phyloP scores from a whole-genome alignment of 2,113 vertebrate genomes.

The Scalopus aquaticus region DNA sequence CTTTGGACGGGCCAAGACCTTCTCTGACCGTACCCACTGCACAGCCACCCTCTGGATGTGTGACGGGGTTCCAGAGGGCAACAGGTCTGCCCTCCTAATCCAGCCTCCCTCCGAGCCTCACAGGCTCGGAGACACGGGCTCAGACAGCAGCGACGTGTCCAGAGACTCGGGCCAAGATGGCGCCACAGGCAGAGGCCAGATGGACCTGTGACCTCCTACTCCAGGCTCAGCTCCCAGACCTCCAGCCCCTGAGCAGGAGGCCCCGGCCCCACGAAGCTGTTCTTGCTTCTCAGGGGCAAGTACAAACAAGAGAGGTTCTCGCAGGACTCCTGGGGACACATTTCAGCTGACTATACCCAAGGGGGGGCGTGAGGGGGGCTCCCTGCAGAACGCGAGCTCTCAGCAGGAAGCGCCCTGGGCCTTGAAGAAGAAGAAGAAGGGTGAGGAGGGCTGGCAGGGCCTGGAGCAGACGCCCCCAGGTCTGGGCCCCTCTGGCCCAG shows the following conservation, averaged over 20 bases:
- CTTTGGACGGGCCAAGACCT: background rate
- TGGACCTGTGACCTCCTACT: background rate
- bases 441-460: fast-evolving
- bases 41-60: background rate
- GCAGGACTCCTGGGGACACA: background rate
- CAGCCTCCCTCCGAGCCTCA: background rate
- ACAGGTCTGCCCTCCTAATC: background rate
- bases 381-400: background rate
- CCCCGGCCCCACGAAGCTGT: background rate
- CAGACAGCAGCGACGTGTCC: background rate
- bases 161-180: background rate
- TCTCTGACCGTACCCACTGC: background rate
- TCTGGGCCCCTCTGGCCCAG: too few species aligned
- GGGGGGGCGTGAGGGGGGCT: background rate
- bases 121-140: background rate
- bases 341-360: background rate
- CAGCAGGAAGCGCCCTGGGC: background rate
- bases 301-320: background rate
- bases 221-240: too few species aligned
- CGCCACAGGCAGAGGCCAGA: background rate
- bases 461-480: background rate
- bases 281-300: background rate
- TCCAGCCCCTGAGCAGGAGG: too few species aligned
- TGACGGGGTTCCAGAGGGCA: background rate
- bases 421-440: background rate